Percentiles rank a stretch among this genome's conserved stretches.
Conservation (phyloP, 1,140 invertebrate species). For the Penaeus vannamei region DNA sequence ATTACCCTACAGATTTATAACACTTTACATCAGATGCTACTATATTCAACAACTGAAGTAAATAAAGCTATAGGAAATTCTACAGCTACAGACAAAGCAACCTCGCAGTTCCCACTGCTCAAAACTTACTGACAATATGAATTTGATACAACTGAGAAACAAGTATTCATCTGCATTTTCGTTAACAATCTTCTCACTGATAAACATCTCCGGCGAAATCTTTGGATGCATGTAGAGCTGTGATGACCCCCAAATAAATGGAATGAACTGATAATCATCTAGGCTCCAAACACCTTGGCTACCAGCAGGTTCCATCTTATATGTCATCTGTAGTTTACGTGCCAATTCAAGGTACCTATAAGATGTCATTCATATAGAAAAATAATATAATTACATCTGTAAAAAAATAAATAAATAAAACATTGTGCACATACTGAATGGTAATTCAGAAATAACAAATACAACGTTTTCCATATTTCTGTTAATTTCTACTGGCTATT, state of each 20-base stretch:
- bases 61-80: too few species aligned
- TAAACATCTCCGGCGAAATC: slow-evolving; percentile 89
- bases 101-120: neutral
- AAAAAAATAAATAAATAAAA: too few species aligned
- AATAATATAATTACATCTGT: neutral
- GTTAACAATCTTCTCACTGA: slow-evolving; percentile 84
- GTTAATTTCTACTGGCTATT: too few species aligned
- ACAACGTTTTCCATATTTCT: too few species aligned
- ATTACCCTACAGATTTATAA: neutral
- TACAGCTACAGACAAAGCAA: neutral
- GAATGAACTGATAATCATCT: slow-evolving; percentile 99
- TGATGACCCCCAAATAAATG: slow-evolving; percentile 98
- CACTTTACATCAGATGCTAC: too few species aligned
- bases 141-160: slow-evolving; percentile 90
- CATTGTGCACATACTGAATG: too few species aligned
- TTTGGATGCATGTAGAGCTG: slow-evolving; percentile 90
- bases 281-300: slow-evolving; percentile 97
- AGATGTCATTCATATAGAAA: neutral
- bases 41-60: too few species aligned
- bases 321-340: slow-evolving; percentile 89
- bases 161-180: slow-evolving; percentile 87
- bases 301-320: slow-evolving; percentile 99
- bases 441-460: too few species aligned
- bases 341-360: slow-evolving; percentile 88
- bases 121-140: slow-evolving; percentile 63